Conservation (phyloP, 1,140 invertebrate genomes). For the Cotesia vestalis region DNA sequence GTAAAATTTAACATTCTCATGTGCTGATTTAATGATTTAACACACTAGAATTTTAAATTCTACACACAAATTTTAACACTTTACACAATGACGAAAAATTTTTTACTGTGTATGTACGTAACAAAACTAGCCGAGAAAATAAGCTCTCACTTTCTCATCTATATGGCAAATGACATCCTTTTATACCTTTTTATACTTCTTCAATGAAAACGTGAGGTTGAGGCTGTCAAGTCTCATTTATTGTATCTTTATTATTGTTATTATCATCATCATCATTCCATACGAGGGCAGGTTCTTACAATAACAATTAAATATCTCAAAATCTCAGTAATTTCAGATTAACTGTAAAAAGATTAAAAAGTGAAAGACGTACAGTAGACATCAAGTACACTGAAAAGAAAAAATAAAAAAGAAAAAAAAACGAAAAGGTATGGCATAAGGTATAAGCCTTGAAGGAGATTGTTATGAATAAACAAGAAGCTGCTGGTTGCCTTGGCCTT, state of each 20-base stretch:
- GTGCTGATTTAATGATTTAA: no score
- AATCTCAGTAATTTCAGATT: background rate
- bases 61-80: no score
- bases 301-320: background rate
- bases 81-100: no score
- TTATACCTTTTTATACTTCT: conserved; percentile 5
- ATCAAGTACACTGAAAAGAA: background rate
- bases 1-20: no score
- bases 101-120: no score
- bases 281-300: background rate
- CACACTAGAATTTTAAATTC: no score
- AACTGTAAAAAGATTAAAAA: background rate
- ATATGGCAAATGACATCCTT: background rate
- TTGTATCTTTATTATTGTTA: conserved; percentile 4
- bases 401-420: background rate
- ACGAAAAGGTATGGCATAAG: background rate
- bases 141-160: no score
- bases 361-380: background rate
- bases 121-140: no score
- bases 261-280: background rate
- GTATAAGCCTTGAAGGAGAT: no score
- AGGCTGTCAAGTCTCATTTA: conserved; percentile 14
- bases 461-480: no score
- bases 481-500: conserved; percentile 2
- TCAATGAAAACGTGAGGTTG: conserved; percentile 21